These are phyloP conservation scores for Monopis laevigella DNA, from an alignment of 2,888 invertebrate species.

Conservation along the genomic window DNA sequence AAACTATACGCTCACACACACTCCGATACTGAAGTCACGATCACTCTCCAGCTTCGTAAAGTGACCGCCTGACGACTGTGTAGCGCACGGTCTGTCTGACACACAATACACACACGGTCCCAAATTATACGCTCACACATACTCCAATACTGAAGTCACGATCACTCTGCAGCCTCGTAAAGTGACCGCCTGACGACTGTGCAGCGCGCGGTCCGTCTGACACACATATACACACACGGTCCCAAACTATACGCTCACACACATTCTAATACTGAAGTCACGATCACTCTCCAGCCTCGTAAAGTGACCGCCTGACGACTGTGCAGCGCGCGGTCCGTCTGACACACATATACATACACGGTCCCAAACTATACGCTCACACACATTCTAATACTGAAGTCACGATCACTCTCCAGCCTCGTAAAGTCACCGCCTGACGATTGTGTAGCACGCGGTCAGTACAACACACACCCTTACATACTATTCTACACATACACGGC, in stretches of 20 bases:
- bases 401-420: slow-evolving; percentile 66
- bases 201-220: slow-evolving; percentile 13
- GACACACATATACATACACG: too few species aligned
- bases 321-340: slow-evolving; percentile 13
- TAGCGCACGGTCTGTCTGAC: too few species aligned
- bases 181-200: slow-evolving; percentile 54
- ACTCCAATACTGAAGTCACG: slow-evolving; percentile 64
- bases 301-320: slow-evolving; percentile 57
- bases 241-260: slow-evolving; percentile 48
- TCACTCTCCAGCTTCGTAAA: slow-evolving; percentile 66
- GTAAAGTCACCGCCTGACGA: slow-evolving; percentile 61
- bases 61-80: slow-evolving; percentile 63
- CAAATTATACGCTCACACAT: slow-evolving; percentile 47
- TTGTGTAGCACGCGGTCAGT: slow-evolving; percentile 15
- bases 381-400: slow-evolving; percentile 60
- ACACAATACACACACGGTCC: too few species aligned
- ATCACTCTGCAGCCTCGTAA: slow-evolving; percentile 66
- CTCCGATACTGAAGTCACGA: slow-evolving; percentile 63
- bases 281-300: slow-evolving; percentile 67
- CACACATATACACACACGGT: too few species aligned
- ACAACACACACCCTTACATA: too few species aligned
- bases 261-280: slow-evolving; percentile 61
- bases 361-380: slow-evolving; percentile 48
- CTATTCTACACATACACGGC: too few species aligned
- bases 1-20: slow-evolving; percentile 48